Evolutionary conservation across 2,113 vertebrate species (phyloP), one percentile per base, ranked within the genome.

Genomic region (Thunnus thynnus): DNA sequence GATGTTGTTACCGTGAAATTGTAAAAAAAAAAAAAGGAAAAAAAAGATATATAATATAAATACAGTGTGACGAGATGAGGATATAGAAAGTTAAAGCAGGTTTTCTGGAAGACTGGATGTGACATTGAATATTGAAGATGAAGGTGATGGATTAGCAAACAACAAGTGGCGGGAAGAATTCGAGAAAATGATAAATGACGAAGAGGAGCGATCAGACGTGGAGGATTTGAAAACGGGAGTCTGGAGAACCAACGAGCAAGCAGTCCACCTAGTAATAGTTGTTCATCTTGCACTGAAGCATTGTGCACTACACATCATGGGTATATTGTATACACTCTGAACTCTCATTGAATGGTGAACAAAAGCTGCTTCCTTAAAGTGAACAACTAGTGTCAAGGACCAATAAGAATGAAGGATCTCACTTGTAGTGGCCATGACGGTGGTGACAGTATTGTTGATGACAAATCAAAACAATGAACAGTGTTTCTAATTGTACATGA

Each of bases 1-100:
- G 90, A 85, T 94, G 89, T 93, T 92, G 91, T 92, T 88, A 84
- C 82, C 20, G 88, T 94, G 91, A 89, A 92, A 88, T 86, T 93
- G 90, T 94, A 85, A 82, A 82, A 83, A 84, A 64, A 20, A 18
- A 18, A 36, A 41, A 56, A 57, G 60, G 20, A 72, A 58, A 63
- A n/a, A 80, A 63, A 72, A 71, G 50, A 64, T 1, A 41, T 9
- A 41, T 41, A 36, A 6, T 66, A 58, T 62, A 16, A 48, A 63
- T 58, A 25, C 32, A 48, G 47, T 32, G 3, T 62, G 56, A 57
- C 4, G 48, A 52, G 22, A 61, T 73, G 13, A 62, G 32, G 16
- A 54, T n/a, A 0, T 22, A 44, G 16, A 62, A 55, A 41, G 10
- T 71, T 27, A 50, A 54, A 67, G 51, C n/a, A 50, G 46, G 14